Evolutionary conservation across 2,113 vertebrate genomes (phyloP), one percentile per base, ranked within the genome.

Genomic region (Serinus canaria): DNA sequence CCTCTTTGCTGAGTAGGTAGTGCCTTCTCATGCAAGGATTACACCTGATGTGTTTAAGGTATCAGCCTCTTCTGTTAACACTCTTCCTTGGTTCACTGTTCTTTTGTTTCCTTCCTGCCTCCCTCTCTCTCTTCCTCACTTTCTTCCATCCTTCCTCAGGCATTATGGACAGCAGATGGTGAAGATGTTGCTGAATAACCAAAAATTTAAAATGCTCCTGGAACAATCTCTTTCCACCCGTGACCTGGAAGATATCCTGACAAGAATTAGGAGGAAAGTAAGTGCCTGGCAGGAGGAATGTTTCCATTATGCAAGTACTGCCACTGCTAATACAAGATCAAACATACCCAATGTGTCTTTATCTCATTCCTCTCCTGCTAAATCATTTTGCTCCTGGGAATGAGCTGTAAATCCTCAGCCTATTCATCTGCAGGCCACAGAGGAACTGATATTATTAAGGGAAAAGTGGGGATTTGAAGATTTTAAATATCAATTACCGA

Each of bases 111-210:
- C 63, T 47, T 47, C 46, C 46, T 47, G 30, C 13, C 63, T 30
- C 22, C 13, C 63, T 30, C 94, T 16, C 41, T 43, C 16, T 16
- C 43, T 44, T 8, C 43, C 43, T 44, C 31, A 41, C 63, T 44
- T 44, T 41, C 63, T 47, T 47, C 46, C 46, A 23, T 37, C 13
- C 63, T 30, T 21, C 13, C 63, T 30, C 94, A 55, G 52, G n/a
- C 44, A 94, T 91, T 98, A 97, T 13, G 98, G 64, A 30, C 47
- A 50, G 47, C 96, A 95, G 95, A 98, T 98, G 96, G 89, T 98
- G 83, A 89, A 58, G 8, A 39, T 97, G 17, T 56, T 98, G 79
- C 96, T 97, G 94, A 86, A 35, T 3, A 93, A 98, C 24, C 13
- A 53, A 5, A 97, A 97, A 70, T 97, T 96, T 31, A 89, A 97